phyloP scores from a whole-genome alignment of 2,113 vertebrate species.

The Erythrocebus patas region DNA sequence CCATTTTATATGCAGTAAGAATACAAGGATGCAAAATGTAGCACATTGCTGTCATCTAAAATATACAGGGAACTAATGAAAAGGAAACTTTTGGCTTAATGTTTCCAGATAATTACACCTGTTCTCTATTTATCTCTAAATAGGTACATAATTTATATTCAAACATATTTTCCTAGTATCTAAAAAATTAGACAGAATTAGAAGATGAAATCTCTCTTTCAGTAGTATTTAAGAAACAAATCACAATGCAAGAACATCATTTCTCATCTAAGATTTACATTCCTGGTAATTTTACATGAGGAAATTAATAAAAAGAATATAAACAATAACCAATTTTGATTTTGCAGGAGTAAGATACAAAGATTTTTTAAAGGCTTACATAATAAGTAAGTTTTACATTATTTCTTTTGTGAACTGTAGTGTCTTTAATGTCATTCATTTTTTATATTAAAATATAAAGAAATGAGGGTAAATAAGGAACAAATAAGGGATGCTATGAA shows the following conservation, averaged over 20 bases:
- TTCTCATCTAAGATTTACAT: not conserved
- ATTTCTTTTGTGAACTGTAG: not conserved
- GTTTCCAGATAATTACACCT: not conserved
- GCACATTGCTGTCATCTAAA: not conserved
- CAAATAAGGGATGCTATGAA: not conserved
- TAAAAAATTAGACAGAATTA: conserved; percentile 8
- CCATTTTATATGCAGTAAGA: not conserved
- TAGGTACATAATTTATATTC: not conserved
- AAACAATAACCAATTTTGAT: not conserved
- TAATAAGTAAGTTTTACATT: not conserved
- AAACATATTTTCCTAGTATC: not conserved
- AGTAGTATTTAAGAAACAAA: not conserved
- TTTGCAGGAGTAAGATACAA: not conserved
- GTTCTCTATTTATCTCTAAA: not conserved
- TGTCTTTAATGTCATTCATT: not conserved
- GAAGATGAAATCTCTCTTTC: not conserved
- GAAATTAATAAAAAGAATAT: not conserved
- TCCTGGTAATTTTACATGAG: not conserved
- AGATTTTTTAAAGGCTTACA: not conserved
- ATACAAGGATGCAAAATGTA: not conserved
- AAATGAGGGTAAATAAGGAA: not conserved
- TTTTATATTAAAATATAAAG: not conserved
- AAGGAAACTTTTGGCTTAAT: not conserved
- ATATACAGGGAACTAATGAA: not conserved
- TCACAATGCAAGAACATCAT: not conserved